Evolutionary conservation across 1,140 invertebrate species (phyloP).

Genomic region (Lepidurus packardi): DNA sequence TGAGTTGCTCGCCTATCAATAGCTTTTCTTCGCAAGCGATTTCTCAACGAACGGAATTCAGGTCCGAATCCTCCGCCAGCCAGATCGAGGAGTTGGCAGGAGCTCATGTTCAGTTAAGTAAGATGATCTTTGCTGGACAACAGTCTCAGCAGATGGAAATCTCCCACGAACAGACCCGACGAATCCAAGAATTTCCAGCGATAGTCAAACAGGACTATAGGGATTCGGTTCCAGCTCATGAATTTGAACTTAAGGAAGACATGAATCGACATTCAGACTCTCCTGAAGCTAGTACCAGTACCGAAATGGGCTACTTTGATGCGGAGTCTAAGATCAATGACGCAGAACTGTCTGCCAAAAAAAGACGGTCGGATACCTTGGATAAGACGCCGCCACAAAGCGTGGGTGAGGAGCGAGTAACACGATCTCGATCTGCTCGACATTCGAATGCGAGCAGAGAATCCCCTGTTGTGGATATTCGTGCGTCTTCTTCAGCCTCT

Average conservation of each 20-base stretch:
- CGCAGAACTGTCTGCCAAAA: not conserved
- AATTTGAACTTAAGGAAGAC: not conserved
- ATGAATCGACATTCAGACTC: not conserved
- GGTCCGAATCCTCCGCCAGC: not conserved
- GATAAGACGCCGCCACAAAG: not conserved
- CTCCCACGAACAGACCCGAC: not conserved
- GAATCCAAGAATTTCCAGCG: not conserved
- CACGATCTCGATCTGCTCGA: not conserved
- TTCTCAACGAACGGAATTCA: not conserved
- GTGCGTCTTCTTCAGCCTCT: not conserved
- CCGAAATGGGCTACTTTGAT: constrained; percentile 19
- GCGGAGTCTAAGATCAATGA: not conserved
- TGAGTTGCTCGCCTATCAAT: not conserved
- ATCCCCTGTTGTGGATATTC: not conserved
- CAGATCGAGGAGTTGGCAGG: not conserved
- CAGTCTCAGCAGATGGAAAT: not conserved
- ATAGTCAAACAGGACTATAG: too few relatives aligned
- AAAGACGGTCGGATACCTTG: not conserved
- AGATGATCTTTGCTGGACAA: not conserved
- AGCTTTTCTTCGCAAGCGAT: constrained; percentile 1
- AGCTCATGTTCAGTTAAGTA: not conserved
- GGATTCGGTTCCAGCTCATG: not conserved
- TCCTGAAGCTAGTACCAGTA: not conserved
- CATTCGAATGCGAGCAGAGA: not conserved
- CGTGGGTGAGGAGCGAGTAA: not conserved